Evolutionary conservation across 2,888 invertebrate species (phyloP), one percentile per base, ranked within the genome.

Genomic region (Agonum fuliginosum): DNA sequence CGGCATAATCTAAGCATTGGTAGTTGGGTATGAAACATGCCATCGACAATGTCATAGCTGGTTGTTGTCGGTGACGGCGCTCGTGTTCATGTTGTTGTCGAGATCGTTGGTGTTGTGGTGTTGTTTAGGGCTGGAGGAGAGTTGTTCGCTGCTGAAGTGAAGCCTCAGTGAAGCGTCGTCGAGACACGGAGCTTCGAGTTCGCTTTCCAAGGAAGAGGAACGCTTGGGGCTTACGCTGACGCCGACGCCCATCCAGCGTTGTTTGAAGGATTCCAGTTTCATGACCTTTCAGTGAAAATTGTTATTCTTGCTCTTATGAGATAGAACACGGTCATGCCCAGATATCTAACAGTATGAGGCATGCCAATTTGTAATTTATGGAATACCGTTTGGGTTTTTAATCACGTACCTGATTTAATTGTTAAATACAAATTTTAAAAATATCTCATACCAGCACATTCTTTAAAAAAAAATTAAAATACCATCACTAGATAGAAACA

Each of bases 241-340:
- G 19, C 80, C 80, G 75, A 80, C 84, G 80, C 89, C 91, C 87
- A 88, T 89, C 85, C 88, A 90, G 82, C 89, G 90, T 85, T 88
- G 89, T 86, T 87, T 90, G 89, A 91, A 91, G 79, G 90, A 90
- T 84, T 93, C 93, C 87, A 93, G 86, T 87, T 93, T 92, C 91
- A 93, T 91, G 89, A 93, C 91, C 93, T 93, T 86, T 46, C n/a
- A n/a, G n/a, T n/a, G n/a, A n/a, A n/a, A n/a, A n/a, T n/a, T n/a
- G n/a, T n/a, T n/a, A n/a, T n/a, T n/a, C n/a, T n/a, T n/a, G n/a
- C n/a, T n/a, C n/a, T n/a, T n/a, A n/a, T n/a, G n/a, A n/a, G n/a
- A n/a, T n/a, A n/a, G n/a, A n/a, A n/a, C n/a, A n/a, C n/a, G n/a
- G n/a, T n/a, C n/a, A n/a, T n/a, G n/a, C n/a, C n/a, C n/a, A n/a